These are phyloP conservation scores for Parazoanthus swiftii DNA, from an alignment of 92 coral and sea anemone genomes.

Conservation along the genomic window DNA sequence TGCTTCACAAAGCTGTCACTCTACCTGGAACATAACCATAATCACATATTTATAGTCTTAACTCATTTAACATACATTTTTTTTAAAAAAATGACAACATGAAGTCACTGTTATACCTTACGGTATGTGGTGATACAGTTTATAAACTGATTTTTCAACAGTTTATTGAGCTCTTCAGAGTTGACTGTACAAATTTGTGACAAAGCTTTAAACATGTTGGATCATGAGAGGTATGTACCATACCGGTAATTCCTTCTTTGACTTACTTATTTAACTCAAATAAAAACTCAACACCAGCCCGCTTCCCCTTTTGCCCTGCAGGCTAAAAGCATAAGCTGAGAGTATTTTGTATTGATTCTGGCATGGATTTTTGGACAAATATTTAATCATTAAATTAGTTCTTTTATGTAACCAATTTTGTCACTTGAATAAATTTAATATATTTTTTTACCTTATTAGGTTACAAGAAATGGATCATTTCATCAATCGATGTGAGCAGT, in stretches of 20 bases:
- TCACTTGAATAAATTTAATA: background rate
- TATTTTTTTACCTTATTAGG: conserved; percentile 33
- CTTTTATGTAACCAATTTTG: too few species aligned
- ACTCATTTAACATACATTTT: too few species aligned
- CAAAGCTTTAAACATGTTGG: conserved; percentile 81
- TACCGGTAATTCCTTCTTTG: background rate
- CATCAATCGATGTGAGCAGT: conserved; percentile 70
- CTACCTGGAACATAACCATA: too few species aligned
- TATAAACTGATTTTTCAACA: background rate
- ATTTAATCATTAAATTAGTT: too few species aligned
- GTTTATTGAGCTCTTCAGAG: conserved; percentile 68
- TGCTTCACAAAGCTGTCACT: too few species aligned
- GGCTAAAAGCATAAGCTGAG: background rate
- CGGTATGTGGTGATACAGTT: background rate
- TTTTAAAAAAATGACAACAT: too few species aligned
- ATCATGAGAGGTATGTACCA: conserved; percentile 70
- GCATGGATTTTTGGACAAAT: too few species aligned
- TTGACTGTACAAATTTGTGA: conserved; percentile 80
- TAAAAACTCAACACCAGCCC: background rate
- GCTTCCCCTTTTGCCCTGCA: background rate
- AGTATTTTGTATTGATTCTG: too few species aligned
- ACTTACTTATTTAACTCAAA: background rate
- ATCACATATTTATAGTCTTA: too few species aligned
- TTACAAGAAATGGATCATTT: conserved; percentile 87
- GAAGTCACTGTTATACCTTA: too few species aligned